Evolutionary conservation across 1,140 invertebrate genomes (phyloP).

Genomic region (Matsumurasca onukii): DNA sequence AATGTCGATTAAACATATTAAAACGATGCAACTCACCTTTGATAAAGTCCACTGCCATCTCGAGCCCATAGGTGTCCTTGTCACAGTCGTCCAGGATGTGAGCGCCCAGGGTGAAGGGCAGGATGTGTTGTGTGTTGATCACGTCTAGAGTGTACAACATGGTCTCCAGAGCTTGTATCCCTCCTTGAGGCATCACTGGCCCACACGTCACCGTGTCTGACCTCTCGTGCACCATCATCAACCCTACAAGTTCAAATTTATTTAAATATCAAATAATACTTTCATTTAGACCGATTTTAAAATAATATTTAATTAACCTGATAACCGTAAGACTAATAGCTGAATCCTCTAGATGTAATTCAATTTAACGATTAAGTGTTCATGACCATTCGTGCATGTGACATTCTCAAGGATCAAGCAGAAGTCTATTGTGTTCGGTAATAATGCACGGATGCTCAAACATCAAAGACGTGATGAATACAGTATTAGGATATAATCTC

Average conservation of each 20-base stretch:
- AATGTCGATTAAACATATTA: not conserved
- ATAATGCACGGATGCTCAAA: too few relatives aligned
- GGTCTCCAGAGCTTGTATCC: constrained; percentile 85
- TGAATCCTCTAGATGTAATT: not conserved
- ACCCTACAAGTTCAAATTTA: constrained; percentile 51
- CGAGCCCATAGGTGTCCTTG: constrained; percentile 93
- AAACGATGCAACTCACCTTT: constrained; percentile 72
- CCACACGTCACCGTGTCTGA: constrained; percentile 83
- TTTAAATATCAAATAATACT: not conserved
- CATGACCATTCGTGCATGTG: not conserved
- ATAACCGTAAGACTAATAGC: not conserved
- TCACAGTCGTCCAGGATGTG: constrained; percentile 95
- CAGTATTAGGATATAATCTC: too few relatives aligned
- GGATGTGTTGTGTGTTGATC: constrained; percentile 63
- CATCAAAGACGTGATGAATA: too few relatives aligned
- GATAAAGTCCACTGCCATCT: constrained; percentile 96
- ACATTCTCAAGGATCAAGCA: not conserved
- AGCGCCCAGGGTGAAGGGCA: constrained; percentile 77
- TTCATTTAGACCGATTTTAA: not conserved
- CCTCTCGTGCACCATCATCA: constrained; percentile 95
- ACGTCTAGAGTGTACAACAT: constrained; percentile 91
- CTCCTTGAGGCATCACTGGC: too few relatives aligned
- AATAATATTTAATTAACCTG: not conserved
- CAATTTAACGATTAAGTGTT: not conserved
- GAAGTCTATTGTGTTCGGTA: too few relatives aligned